Percentiles rank a stretch among this genome's conserved stretches.
Conservation (phyloP, 2,797 vertebrate species). For the Sibirionetta formosa region DNA sequence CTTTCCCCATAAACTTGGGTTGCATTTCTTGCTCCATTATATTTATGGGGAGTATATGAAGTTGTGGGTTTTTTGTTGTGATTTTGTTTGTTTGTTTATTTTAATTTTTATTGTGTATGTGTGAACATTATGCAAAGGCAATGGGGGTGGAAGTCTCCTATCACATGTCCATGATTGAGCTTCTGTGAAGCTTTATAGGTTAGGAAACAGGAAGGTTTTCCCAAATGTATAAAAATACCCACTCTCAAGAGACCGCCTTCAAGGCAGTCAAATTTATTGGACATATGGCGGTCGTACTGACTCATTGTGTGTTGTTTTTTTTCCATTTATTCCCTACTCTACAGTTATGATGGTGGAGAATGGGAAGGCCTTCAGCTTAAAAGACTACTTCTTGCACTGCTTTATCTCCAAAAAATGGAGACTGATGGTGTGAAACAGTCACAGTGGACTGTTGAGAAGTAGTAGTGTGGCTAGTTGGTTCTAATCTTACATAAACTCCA, state of each 20-base stretch:
- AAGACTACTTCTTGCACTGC: background rate
- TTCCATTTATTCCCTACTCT: background rate
- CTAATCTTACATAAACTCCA: background rate
- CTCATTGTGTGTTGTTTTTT: fast-evolving
- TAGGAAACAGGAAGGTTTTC: background rate
- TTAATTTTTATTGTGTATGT: background rate
- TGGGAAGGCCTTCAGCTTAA: background rate
- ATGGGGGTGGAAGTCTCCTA: background rate
- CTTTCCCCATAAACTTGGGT: background rate
- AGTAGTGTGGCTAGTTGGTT: background rate
- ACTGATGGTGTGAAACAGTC: background rate
- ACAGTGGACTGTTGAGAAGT: background rate
- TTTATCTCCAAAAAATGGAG: background rate
- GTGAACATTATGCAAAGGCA: background rate
- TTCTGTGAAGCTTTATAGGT: background rate
- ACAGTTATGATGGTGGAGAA: background rate
- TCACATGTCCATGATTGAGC: background rate
- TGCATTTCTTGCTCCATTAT: fast-evolving
- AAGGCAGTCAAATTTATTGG: background rate
- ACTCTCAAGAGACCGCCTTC: background rate
- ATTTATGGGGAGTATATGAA: background rate
- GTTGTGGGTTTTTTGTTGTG: background rate
- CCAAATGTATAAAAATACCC: background rate
- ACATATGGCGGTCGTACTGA: background rate
- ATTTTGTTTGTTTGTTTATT: too few relatives aligned